These are phyloP conservation scores for Psococerastis gibbosa DNA, from an alignment of 2,888 invertebrate species.

Conservation along the genomic window DNA sequence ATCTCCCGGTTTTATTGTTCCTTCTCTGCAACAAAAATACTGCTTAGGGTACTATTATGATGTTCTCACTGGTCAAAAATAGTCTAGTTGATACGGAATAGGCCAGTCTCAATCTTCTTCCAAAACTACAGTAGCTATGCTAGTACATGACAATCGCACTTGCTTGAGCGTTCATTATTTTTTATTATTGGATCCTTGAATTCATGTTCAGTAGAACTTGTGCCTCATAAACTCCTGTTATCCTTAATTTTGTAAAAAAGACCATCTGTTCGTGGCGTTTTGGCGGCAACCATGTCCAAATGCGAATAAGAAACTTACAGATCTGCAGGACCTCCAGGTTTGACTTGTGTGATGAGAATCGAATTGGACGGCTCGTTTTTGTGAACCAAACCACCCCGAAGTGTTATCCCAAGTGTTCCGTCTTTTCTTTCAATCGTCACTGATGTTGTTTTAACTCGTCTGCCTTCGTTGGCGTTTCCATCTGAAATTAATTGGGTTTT, in stretches of 20 bases:
- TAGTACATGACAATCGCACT: no score
- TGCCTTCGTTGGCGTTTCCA: not conserved
- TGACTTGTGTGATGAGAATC: constrained; percentile 71
- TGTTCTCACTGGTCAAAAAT: no score
- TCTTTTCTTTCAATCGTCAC: constrained; percentile 52
- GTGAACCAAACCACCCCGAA: constrained; percentile 58
- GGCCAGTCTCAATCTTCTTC: no score
- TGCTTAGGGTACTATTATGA: no score
- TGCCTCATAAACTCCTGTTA: constrained; percentile 3
- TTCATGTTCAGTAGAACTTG: not conserved
- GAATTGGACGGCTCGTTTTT: constrained; percentile 48
- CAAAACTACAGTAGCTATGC: no score
- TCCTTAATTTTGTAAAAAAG: no score
- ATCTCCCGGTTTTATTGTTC: constrained; percentile 79
- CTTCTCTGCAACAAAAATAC: constrained; percentile 42
- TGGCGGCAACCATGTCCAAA: no score
- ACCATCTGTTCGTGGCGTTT: not conserved
- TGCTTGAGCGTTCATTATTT: no score
- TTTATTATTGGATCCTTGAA: not conserved
- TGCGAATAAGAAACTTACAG: constrained; percentile 34
- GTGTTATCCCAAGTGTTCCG: constrained; percentile 73
- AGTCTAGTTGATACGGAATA: no score
- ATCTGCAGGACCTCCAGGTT: constrained; percentile 77
- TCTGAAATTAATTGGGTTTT: no score
- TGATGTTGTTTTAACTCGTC: constrained; percentile 17